Base-by-base conservation (phyloP, 2,113 vertebrate genomes). In the Lepisosteus oculatus region DNA sequence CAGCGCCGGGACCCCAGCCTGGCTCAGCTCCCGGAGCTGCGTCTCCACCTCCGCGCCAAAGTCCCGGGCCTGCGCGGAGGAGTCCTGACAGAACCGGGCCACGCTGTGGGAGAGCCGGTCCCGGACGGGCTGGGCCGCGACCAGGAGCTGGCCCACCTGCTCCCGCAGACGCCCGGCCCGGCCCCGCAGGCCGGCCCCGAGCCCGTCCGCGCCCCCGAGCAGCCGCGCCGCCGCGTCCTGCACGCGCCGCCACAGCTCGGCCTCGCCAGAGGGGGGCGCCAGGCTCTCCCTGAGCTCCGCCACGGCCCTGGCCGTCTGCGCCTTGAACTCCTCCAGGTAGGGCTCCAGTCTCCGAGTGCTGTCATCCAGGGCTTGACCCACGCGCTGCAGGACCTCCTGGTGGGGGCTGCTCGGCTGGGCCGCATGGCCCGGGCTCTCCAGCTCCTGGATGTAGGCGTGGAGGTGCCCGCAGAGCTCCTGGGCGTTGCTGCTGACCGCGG, bases 391-490 rank as follows among this genome's bases (percentile, higher is more conserved):
- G 0, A 82, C 82, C 61, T 93, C 90, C 0, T 85, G 83, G 44
- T 88, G 74, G 0, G 84, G 80, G 6, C 65, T 65, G 0, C 81
- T 70, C 56, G 80, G 70, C 62, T 85, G 80, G 3, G 85, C 78
- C 0, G 81, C 69, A n/a, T 75, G 83, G 55, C 74, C 80, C 55
- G 85, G 85, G 0, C 67, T 70, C 69, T 88, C 81, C 63, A 84
- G 78, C 3, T 70, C 76, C 63, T 82, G 85, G 45, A 87, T 71
- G 7, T 88, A 90, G 71, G 75, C 54, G 6, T 63, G 74, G 15
- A 97, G 78, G 29, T 86, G 89, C 57, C 85, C 77, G 61, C 93
- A 93, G 3, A 97, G 86, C 56, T 95, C 84, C 64, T 89, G 86
- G 0, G 88, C 86, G 3, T 79, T 89, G 75, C 84, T 83, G 0